Evolutionary conservation across 2,113 vertebrate species (phyloP).

Genomic region (Chloebia gouldiae): DNA sequence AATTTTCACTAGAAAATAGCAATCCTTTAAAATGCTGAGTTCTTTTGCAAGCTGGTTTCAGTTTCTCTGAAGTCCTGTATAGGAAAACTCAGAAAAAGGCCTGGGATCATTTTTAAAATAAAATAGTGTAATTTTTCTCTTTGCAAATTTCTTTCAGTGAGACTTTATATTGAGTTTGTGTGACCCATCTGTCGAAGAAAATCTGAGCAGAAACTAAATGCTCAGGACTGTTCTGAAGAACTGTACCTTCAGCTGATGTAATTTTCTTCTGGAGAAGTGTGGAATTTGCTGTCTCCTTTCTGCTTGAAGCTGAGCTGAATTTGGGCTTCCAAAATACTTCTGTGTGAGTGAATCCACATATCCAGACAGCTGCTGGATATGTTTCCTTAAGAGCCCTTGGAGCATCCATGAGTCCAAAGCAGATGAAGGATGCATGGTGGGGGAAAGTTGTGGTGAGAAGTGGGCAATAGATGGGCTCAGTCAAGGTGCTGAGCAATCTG

Average conservation of each 20-base stretch:
- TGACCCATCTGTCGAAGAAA: neutral
- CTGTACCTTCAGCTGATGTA: neutral
- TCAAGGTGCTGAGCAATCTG: neutral
- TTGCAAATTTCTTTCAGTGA: neutral
- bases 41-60: neutral
- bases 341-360: neutral
- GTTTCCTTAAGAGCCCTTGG: neutral
- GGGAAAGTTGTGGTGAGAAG: neutral
- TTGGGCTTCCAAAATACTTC: neutral
- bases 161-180: neutral
- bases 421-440: fast-evolving
- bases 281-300: neutral
- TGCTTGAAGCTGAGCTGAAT: neutral
- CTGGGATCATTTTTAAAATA: neutral
- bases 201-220: neutral
- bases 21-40: neutral
- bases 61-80: neutral
- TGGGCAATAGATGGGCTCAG: neutral
- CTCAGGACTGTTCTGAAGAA: neutral
- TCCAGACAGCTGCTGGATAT: neutral
- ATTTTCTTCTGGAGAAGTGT: neutral
- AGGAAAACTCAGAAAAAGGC: neutral
- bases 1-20: neutral
- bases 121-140: neutral
- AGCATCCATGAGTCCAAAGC: fast-evolving